These are phyloP conservation scores for Slavum lentiscoides DNA, from an alignment of 2,888 invertebrate species.

Conservation along the genomic window DNA sequence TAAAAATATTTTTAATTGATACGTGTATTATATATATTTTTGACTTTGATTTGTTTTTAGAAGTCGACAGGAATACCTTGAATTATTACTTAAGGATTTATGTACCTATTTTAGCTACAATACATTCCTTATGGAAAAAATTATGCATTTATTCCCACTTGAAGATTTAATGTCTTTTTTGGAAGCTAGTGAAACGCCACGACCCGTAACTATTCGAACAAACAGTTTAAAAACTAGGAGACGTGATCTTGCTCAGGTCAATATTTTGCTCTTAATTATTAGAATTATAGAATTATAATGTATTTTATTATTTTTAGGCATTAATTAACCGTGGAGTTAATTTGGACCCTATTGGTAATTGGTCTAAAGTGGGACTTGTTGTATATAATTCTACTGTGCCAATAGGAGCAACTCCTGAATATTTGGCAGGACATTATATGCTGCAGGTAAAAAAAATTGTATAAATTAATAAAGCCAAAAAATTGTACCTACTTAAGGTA, in stretches of 20 bases:
- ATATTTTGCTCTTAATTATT: background rate
- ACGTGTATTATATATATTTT: background rate
- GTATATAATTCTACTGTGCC: slow-evolving; percentile 96
- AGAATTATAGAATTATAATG: background rate
- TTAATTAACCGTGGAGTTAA: slow-evolving; percentile 96
- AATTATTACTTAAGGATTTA: slow-evolving; percentile 79
- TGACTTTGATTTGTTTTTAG: slow-evolving; percentile 63
- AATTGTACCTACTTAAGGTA: no score
- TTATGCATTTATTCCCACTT: slow-evolving; percentile 87
- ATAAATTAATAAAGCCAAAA: background rate
- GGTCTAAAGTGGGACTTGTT: slow-evolving; percentile 97
- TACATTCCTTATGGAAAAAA: slow-evolving; percentile 87
- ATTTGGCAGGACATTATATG: slow-evolving; percentile 96
- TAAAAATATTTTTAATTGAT: background rate
- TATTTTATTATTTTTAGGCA: slow-evolving; percentile 62
- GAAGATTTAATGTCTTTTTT: slow-evolving; percentile 89
- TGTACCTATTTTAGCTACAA: slow-evolving; percentile 97
- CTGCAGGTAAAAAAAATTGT: slow-evolving; percentile 65
- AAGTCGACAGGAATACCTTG: slow-evolving; percentile 79
- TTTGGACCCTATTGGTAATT: slow-evolving; percentile 95
- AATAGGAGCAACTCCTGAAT: slow-evolving; percentile 97
- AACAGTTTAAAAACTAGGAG: slow-evolving; percentile 92
- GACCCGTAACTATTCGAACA: slow-evolving; percentile 93
- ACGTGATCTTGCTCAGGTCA: slow-evolving; percentile 83
- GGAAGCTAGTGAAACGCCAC: slow-evolving; percentile 92